Evolutionary conservation across 2,113 vertebrate genomes (phyloP).

Genomic region (Chascanopsetta lugubris): DNA sequence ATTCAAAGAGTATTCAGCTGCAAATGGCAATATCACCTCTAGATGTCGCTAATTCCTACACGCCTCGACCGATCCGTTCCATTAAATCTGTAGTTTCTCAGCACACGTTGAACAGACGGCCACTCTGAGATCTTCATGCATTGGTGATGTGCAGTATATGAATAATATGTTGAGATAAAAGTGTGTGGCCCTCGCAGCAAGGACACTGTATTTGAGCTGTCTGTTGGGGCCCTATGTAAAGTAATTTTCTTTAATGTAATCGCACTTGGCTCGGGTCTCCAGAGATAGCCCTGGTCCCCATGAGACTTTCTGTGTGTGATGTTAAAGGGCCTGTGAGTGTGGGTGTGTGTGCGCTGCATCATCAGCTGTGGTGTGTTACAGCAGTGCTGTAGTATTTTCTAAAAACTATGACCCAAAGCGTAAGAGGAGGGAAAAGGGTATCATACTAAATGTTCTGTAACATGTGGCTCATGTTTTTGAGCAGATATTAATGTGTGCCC

Average conservation of each 20-base stretch:
- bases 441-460: constrained; percentile 19
- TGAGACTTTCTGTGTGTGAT: constrained; percentile 42
- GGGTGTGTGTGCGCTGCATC: constrained; percentile 15
- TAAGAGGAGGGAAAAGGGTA: not conserved
- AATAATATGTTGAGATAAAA: constrained; percentile 60
- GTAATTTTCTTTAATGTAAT: constrained; percentile 54
- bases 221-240: constrained; percentile 36
- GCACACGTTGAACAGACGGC: not conserved
- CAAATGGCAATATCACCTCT: too few relatives aligned
- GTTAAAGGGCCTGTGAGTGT: constrained; percentile 27
- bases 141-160: constrained; percentile 39
- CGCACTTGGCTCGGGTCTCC: constrained; percentile 52
- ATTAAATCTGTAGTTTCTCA: too few relatives aligned
- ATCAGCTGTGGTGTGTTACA: constrained; percentile 11
- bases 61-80: too few relatives aligned
- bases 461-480: constrained; percentile 26
- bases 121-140: constrained; percentile 46
- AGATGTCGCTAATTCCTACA: too few relatives aligned
- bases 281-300: constrained; percentile 38
- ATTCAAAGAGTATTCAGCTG: too few relatives aligned
- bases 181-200: constrained; percentile 37
- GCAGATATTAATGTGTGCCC: constrained; percentile 22
- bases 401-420: constrained; percentile 10
- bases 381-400: constrained; percentile 3
- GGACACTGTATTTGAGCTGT: constrained; percentile 20